Conservation (phyloP, 2,797 vertebrate species). For the Pampus argenteus region DNA sequence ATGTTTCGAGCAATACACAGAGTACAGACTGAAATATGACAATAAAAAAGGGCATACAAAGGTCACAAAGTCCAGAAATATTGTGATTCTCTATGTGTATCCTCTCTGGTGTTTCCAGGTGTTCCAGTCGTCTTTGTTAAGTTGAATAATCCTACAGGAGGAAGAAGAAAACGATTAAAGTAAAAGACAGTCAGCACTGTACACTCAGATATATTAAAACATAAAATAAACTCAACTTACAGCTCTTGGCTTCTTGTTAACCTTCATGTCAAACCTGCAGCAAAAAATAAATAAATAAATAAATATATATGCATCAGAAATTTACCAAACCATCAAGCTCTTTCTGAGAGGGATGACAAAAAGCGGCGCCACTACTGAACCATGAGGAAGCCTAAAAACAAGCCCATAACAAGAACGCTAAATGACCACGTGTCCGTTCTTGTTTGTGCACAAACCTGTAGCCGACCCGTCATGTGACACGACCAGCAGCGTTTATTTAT, state of each 20-base stretch:
- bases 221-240: constrained; percentile 84
- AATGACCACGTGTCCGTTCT: constrained; percentile 36
- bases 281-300: constrained; percentile 74
- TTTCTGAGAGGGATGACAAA: constrained; percentile 19
- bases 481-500: constrained; percentile 26
- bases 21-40: constrained; percentile 64
- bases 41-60: constrained; percentile 40
- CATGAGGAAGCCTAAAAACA: constrained; percentile 56
- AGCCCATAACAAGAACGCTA: constrained; percentile 56
- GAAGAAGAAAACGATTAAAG: neutral
- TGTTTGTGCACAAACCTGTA: constrained; percentile 47
- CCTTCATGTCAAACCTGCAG: constrained; percentile 97
- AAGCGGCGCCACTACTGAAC: constrained; percentile 45
- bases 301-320: no score
- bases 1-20: constrained; percentile 67
- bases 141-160: constrained; percentile 81
- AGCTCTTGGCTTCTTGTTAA: constrained; percentile 98
- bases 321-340: constrained; percentile 59
- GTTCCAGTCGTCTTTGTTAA: constrained; percentile 49
- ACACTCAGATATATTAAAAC: neutral
- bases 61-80: constrained; percentile 61
- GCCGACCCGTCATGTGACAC: constrained; percentile 41
- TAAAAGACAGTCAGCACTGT: neutral
- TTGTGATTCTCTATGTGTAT: constrained; percentile 42
- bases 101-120: constrained; percentile 34